Percentiles rank a stretch among this genome's conserved stretches.
These are phyloP conservation scores for Lochmaea crataegi DNA, from an alignment of 2,888 invertebrate species.

Conservation along the genomic window DNA sequence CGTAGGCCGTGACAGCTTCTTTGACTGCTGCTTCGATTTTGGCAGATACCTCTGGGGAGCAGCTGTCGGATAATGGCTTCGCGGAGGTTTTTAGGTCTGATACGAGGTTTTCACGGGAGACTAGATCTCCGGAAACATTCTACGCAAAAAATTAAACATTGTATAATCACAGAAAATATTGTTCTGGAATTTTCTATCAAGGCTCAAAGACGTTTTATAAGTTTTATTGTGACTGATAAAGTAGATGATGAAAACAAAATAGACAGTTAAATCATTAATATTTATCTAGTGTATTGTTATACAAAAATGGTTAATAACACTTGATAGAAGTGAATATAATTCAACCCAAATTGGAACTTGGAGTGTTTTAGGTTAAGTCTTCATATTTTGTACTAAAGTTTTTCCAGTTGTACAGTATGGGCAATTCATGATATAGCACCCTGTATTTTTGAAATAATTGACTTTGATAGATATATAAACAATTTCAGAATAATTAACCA, in stretches of 20 bases:
- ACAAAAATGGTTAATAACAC: no score
- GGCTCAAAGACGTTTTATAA: background rate
- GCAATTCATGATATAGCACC: background rate
- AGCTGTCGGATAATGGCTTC: constrained; percentile 76
- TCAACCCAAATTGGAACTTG: no score
- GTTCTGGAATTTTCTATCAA: background rate
- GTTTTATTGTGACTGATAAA: no score
- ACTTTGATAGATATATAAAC: background rate
- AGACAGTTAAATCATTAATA: no score
- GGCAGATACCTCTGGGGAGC: constrained; percentile 78
- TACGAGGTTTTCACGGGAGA: constrained; percentile 78
- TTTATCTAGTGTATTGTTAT: no score
- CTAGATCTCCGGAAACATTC: constrained; percentile 82
- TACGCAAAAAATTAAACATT: constrained; percentile 58
- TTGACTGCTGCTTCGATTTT: constrained; percentile 80
- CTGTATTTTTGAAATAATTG: background rate
- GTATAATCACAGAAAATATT: background rate
- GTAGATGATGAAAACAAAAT: background rate
- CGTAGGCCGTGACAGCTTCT: constrained; percentile 83
- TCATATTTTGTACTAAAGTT: no score
- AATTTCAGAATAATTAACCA: background rate
- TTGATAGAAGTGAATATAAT: no score
- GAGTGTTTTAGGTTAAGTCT: no score
- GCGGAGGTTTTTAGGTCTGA: constrained; percentile 78
- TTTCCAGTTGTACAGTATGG: no score